Evolutionary conservation across 2,888 invertebrate species (phyloP).

Genomic region (Noctua comes): DNA sequence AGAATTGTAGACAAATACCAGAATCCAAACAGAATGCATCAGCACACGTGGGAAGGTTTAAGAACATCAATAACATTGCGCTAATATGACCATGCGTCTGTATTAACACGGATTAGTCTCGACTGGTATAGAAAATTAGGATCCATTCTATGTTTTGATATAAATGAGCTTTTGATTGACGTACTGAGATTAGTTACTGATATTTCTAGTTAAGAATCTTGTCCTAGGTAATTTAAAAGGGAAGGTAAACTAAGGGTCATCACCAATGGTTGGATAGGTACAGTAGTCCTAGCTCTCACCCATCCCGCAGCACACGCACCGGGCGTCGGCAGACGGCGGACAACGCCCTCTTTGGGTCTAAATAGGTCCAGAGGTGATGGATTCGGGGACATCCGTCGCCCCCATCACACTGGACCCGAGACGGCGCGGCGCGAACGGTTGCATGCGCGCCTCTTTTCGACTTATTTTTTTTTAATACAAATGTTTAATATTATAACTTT

Average conservation of each 20-base stretch:
- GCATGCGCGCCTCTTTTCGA: too few relatives aligned
- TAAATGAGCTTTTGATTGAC: conserved; percentile 40
- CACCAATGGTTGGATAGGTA: not conserved
- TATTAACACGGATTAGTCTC: conserved; percentile 28
- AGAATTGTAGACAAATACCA: conserved; percentile 47
- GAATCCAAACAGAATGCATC: conserved; percentile 47
- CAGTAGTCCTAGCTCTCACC: too few relatives aligned
- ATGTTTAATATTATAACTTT: not conserved
- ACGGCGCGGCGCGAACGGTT: too few relatives aligned
- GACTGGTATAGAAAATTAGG: conserved; percentile 21
- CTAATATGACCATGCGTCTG: conserved; percentile 30
- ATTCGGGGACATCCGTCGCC: too few relatives aligned
- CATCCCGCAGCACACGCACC: too few relatives aligned
- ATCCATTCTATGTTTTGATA: conserved; percentile 26
- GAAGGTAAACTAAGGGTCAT: not conserved
- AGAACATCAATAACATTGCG: conserved; percentile 50
- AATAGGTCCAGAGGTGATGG: too few relatives aligned
- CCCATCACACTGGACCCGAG: too few relatives aligned
- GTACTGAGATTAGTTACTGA: conserved; percentile 21
- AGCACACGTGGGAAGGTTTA: conserved; percentile 54
- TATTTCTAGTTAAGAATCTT: conserved; percentile 21
- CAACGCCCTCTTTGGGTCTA: too few relatives aligned
- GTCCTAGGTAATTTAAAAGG: not conserved
- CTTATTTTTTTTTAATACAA: too few relatives aligned
- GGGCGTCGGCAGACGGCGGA: too few relatives aligned